A percentile compares a stretch with the other conserved stretches of the same genome.
These are phyloP conservation scores for Maniola hyperantus DNA, from an alignment of 2,888 invertebrate species.

Conservation along the genomic window DNA sequence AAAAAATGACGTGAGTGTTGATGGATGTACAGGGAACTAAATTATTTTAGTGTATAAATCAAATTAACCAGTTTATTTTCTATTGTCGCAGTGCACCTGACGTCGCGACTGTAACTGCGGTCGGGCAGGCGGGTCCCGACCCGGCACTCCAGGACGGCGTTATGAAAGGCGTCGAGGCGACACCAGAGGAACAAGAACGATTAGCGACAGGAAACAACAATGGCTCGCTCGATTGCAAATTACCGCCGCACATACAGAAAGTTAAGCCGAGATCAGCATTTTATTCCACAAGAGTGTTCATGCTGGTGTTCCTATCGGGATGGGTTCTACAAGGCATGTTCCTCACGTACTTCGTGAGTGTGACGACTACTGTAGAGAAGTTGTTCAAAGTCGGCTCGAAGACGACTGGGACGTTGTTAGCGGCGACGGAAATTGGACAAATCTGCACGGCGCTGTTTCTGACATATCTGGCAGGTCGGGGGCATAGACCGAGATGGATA, in stretches of 20 bases:
- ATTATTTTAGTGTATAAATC: neutral
- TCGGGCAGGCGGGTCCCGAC: slow-evolving; percentile 67
- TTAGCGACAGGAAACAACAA: slow-evolving; percentile 84
- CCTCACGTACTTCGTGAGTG: slow-evolving; percentile 96
- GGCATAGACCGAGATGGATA: slow-evolving; percentile 96
- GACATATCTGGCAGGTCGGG: slow-evolving; percentile 95
- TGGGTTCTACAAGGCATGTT: slow-evolving; percentile 96
- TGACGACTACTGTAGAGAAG: slow-evolving; percentile 96
- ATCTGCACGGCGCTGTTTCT: slow-evolving; percentile 94
- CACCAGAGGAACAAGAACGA: slow-evolving; percentile 77
- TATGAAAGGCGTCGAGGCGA: slow-evolving; percentile 79
- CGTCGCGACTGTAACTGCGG: slow-evolving; percentile 61
- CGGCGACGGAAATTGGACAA: slow-evolving; percentile 96
- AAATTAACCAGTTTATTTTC: slow-evolving; percentile 41
- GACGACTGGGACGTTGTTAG: slow-evolving; percentile 94
- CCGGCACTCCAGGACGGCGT: slow-evolving; percentile 69
- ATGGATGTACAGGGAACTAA: neutral
- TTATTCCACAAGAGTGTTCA: slow-evolving; percentile 93
- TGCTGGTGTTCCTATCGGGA: slow-evolving; percentile 93
- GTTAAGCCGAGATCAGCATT: slow-evolving; percentile 86
- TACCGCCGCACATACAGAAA: slow-evolving; percentile 80
- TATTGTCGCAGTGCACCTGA: slow-evolving; percentile 70
- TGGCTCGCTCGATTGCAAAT: slow-evolving; percentile 89
- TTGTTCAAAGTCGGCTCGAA: slow-evolving; percentile 95
- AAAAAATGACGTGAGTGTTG: slow-evolving; percentile 70